These are phyloP conservation scores for Dasyurus viverrinus DNA, from an alignment of 2,113 vertebrate species.

Conservation along the genomic window DNA sequence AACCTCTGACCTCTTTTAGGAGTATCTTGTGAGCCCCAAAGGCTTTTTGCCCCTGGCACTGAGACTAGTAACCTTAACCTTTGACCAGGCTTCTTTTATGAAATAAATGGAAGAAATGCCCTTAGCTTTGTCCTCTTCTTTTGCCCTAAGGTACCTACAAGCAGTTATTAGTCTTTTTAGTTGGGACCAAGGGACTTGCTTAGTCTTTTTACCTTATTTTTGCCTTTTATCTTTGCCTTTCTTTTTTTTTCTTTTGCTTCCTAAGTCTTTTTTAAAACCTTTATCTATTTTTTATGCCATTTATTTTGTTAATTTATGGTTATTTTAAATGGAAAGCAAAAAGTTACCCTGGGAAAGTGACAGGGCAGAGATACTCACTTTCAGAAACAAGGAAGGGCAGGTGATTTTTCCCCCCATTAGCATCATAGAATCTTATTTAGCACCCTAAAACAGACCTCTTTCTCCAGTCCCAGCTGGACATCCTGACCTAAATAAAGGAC, in stretches of 20 bases:
- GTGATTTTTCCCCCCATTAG: neutral
- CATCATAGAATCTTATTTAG: neutral
- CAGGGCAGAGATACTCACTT: neutral
- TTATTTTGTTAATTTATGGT: neutral
- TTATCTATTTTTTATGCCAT: neutral
- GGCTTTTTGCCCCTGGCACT: neutral
- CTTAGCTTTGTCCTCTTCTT: neutral
- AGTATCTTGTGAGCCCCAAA: neutral
- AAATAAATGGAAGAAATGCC: neutral
- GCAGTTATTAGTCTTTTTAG: neutral
- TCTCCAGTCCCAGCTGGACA: conserved; percentile 2
- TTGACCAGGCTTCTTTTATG: neutral
- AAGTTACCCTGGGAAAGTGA: neutral
- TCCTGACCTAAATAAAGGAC: conserved; percentile 3
- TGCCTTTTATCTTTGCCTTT: neutral
- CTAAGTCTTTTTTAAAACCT: neutral
- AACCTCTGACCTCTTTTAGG: neutral
- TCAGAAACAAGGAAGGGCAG: neutral
- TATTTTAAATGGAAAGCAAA: neutral
- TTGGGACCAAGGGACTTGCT: neutral
- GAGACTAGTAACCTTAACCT: neutral
- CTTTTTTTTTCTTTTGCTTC: neutral
- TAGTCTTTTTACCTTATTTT: neutral
- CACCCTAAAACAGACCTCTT: conserved; percentile 4
- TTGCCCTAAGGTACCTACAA: neutral